These are phyloP conservation scores for Montipora capitata DNA, from an alignment of 92 coral and sea anemone species.

Conservation along the genomic window DNA sequence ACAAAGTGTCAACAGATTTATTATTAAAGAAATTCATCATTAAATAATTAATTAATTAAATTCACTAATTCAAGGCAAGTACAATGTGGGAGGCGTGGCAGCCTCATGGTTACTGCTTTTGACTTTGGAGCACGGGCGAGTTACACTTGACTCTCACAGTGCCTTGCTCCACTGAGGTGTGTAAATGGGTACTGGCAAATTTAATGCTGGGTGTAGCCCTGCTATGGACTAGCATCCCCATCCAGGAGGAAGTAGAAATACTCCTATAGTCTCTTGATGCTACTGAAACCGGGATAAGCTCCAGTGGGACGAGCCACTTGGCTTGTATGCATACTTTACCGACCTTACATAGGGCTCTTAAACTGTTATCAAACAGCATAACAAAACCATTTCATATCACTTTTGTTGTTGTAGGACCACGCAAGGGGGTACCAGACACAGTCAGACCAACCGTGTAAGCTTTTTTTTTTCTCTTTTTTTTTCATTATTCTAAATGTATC, in stretches of 20 bases:
- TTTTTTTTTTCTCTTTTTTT: background rate
- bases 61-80: background rate
- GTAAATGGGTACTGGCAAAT: background rate
- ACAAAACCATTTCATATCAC: conserved; percentile 23
- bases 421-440: conserved; percentile 28
- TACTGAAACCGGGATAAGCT: too few relatives aligned
- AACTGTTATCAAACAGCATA: conserved; percentile 30
- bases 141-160: background rate
- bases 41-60: background rate
- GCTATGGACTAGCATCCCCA: background rate
- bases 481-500: conserved; percentile 19
- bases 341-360: conserved; percentile 20
- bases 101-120: background rate
- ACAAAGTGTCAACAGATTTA: conserved; percentile 16
- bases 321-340: too few relatives aligned
- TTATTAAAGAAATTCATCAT: background rate
- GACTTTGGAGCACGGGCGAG: background rate
- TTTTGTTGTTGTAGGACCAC: conserved; percentile 24
- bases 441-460: conserved; percentile 14
- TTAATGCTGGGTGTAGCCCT: background rate
- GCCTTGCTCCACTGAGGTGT: background rate
- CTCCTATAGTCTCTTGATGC: too few relatives aligned
- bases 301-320: too few relatives aligned
- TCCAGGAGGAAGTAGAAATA: too few relatives aligned
- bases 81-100: background rate